Base-by-base conservation (phyloP, 2,888 invertebrate species). In the Leucophenga montana region DNA sequence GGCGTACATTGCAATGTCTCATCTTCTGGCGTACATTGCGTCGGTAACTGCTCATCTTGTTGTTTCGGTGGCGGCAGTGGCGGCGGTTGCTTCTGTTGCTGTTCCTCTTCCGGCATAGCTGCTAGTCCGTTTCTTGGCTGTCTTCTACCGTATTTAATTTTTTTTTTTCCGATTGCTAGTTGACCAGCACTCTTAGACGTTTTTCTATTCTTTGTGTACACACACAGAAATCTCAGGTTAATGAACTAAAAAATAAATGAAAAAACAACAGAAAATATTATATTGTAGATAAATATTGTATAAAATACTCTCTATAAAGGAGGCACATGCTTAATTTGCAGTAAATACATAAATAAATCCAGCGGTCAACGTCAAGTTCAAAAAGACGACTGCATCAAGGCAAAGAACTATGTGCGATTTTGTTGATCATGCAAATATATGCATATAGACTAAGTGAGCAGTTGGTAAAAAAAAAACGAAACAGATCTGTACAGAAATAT, bases 321-420 rank as follows among this genome's bases (percentile, higher is more conserved):
- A 66, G 59, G 54, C 50, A 33, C 39, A 62, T 18, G 64, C 16
- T 54, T 48, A 50, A 68, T 74, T 74, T 70, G 74, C 67, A 71
- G 71, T 71, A 75, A 74, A 78, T 75, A 80, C 76, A 79, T 76
- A 80, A 77, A 72, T 27, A 64, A 77, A 77, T 81, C 83, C 83
- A 84, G 83, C 82, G 78, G 84, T 75, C 84, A 83, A 75, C 83
- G 77, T 81, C 84, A 83, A 84, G 82, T 84, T 83, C 84, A 84
- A 71, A 75, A 72, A 79, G 77, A 75, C 46, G 39, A 3, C 18
- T 3, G 27, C 61, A 31, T 11, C 39, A 44, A 61, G 44, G 16
- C 39, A 61, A 62, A 22, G 48, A 16, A 48, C 31, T n/a, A 64
- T 64, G 48, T n/a, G 48, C 62, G 33, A 39, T 44, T 22, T 13